phyloP scores from a whole-genome alignment of 2,113 vertebrate species.

The Myanophis thanlyinensis region DNA sequence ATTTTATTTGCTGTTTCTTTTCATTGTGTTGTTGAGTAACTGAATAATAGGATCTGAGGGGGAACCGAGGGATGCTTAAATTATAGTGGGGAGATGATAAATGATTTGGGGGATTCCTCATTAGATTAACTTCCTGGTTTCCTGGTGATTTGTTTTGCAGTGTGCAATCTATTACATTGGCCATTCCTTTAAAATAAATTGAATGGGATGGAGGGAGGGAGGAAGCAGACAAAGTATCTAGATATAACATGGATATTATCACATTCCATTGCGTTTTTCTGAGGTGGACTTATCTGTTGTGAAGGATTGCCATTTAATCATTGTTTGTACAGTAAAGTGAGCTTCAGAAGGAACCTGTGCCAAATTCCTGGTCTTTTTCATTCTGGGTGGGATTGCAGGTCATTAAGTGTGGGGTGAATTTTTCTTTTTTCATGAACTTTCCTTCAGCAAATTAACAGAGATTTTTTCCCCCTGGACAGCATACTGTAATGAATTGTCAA shows the following conservation, averaged over 20 bases:
- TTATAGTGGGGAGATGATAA: constrained; percentile 2
- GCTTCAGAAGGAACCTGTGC: background rate
- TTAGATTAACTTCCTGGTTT: constrained; percentile 1
- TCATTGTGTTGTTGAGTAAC: background rate
- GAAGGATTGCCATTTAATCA: constrained; percentile 8
- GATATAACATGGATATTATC: background rate
- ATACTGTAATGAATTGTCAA: background rate
- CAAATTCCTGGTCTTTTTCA: constrained; percentile 3
- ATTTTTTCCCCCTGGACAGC: background rate
- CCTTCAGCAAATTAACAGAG: background rate
- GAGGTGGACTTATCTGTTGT: background rate
- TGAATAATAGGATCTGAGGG: background rate
- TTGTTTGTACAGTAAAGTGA: constrained; percentile 24
- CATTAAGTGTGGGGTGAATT: background rate
- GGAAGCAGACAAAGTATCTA: background rate
- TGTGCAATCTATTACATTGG: background rate
- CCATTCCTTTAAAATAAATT: background rate
- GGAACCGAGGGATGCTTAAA: background rate
- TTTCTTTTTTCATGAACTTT: background rate
- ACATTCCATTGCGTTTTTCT: background rate
- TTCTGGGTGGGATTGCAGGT: constrained; percentile 21
- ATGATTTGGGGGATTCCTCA: background rate
- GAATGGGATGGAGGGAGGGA: background rate
- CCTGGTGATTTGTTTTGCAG: background rate
- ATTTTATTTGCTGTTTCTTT: background rate